Conservation (phyloP, 2,888 invertebrate species). For the Parnassius smintheus region DNA sequence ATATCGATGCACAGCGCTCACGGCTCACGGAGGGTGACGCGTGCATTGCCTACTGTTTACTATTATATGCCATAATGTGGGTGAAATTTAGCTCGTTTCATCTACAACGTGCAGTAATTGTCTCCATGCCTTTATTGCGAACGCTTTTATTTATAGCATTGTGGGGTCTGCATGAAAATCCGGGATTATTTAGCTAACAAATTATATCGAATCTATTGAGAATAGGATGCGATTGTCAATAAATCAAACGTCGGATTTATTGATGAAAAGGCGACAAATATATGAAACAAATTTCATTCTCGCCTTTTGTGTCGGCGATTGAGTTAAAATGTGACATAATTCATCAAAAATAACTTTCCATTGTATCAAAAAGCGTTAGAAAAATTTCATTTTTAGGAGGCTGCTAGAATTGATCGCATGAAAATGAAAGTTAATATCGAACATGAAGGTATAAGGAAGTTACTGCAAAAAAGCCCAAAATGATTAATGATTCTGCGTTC, state of each 20-base stretch:
- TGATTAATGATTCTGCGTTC: slow-evolving; percentile 62
- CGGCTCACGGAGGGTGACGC: slow-evolving; percentile 57
- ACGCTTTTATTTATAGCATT: slow-evolving; percentile 50
- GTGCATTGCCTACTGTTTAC: slow-evolving; percentile 70
- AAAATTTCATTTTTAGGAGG: slow-evolving; percentile 1
- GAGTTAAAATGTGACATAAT: slow-evolving; percentile 12
- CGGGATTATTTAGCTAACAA: slow-evolving; percentile 81
- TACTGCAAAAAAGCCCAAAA: slow-evolving; percentile 43
- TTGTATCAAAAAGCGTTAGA: slow-evolving; percentile 4
- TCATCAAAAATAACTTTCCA: slow-evolving; percentile 21
- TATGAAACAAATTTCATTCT: slow-evolving; percentile 47
- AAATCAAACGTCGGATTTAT: slow-evolving; percentile 74
- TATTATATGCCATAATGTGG: slow-evolving; percentile 79
- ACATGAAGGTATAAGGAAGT: slow-evolving; percentile 44
- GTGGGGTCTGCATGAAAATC: slow-evolving; percentile 64
- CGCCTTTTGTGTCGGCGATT: slow-evolving; percentile 39
- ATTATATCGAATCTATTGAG: slow-evolving; percentile 76
- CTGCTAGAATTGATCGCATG: not conserved
- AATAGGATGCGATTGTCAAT: slow-evolving; percentile 74
- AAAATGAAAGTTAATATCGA: slow-evolving; percentile 7
- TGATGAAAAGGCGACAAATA: slow-evolving; percentile 63
- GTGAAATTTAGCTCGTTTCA: slow-evolving; percentile 76
- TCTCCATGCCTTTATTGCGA: slow-evolving; percentile 67
- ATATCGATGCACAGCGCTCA: slow-evolving; percentile 59
- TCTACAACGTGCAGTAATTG: slow-evolving; percentile 68